Evolutionary conservation across 2,797 vertebrate genomes (phyloP), one percentile per base, ranked within the genome.

Genomic region (Miichthys miiuy): DNA sequence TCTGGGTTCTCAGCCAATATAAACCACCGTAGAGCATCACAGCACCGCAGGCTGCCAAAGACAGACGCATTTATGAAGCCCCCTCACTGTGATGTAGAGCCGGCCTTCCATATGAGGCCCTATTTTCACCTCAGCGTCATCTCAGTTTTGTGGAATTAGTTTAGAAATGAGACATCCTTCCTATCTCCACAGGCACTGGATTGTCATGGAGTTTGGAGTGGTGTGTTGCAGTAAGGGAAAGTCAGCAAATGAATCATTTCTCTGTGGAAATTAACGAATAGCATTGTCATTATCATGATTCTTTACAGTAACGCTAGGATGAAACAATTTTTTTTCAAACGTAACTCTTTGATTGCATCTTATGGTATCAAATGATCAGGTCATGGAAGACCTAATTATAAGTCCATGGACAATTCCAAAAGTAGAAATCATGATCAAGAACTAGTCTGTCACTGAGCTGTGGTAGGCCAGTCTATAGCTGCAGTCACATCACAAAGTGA

Each of bases 1-100:
- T 83, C 85, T 78, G 67, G 65, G 67, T 83, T 85, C 70, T 38
- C 51, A 25, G 85, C 86, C 89, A 90, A 74, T 65, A 70, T 72
- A 81, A 80, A 85, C 74, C n/a, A 0, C 60, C 42, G 25, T 17
- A 54, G 52, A 74, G 62, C 72, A 77, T 68, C 80, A 68, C 72
- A 58, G 79, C 18, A 8, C 9, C 12, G 6, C 51, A 17, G 25
- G 46, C 50, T 78, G 78, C 72, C 84, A 85, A 38, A 66, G 34
- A 69, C 42, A 25, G 50, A 55, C 38, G 21, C 62, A 61, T 80
- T 76, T 46, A 60, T 69, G 66, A 75, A 81, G 60, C 52, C 20
- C 41, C 50, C 20, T 72, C 41, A 81, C 63, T 62, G 61, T 72
- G 68, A 64, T 72, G 67, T 76, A 55, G 56, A 79, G 41, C 13